A percentile compares a stretch with the other conserved stretches of the same genome.
Conservation (phyloP, 30 jellyfish, hydroid and myxozoan genomes). For the Pelagia noctiluca region DNA sequence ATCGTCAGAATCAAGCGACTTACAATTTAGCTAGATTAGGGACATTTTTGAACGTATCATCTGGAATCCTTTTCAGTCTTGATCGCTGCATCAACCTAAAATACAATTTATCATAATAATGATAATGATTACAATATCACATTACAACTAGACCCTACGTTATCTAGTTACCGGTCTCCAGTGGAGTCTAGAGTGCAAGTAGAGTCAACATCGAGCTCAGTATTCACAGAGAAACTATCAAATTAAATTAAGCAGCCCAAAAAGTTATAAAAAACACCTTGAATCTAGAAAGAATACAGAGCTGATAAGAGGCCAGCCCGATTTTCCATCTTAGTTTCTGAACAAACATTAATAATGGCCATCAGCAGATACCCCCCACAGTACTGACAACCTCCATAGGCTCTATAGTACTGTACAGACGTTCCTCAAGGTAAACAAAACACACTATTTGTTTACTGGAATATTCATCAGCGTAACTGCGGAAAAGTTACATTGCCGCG, state of each 20-base stretch:
- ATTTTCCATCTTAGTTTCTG: too few species aligned
- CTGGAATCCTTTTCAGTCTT: slow-evolving; percentile 11
- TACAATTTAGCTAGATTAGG: slow-evolving; percentile 23
- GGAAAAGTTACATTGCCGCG: neutral
- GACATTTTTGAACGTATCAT: slow-evolving; percentile 8
- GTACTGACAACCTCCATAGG: too few species aligned
- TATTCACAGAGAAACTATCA: neutral
- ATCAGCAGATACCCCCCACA: too few species aligned
- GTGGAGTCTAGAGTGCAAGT: neutral
- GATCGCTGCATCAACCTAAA: slow-evolving; percentile 46
- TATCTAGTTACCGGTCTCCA: neutral
- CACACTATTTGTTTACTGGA: neutral
- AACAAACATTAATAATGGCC: too few species aligned
- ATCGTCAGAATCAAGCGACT: neutral
- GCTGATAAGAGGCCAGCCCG: too few species aligned
- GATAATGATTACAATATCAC: neutral
- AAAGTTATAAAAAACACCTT: too few species aligned
- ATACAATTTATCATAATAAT: neutral
- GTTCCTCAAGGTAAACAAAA: neutral
- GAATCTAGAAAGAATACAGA: too few species aligned
- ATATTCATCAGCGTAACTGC: too few species aligned
- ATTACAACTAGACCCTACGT: neutral
- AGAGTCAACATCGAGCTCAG: neutral
- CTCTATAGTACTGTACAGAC: neutral
- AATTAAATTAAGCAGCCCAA: too few species aligned